Percentiles rank a stretch among this genome's conserved stretches.
Evolutionary conservation across 2,113 vertebrate genomes (phyloP).

Genomic region (Callospermophilus lateralis): DNA sequence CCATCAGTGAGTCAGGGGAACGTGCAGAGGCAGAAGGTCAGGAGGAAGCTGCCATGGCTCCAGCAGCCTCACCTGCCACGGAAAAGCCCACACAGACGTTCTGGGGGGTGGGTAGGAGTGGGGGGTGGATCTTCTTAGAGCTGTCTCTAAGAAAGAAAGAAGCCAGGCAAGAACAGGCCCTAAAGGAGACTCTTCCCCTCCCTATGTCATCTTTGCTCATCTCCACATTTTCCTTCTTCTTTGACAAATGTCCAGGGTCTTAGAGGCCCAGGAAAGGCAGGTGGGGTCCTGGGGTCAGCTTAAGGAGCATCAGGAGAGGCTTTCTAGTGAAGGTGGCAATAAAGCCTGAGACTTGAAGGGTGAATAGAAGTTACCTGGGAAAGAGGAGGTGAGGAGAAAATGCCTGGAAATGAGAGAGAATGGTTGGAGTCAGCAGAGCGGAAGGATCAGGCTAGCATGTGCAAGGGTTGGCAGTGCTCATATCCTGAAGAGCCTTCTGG

Average conservation of each 20-base stretch:
- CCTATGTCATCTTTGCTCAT: neutral
- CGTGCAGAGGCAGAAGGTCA: slow-evolving; percentile 79
- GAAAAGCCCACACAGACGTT: neutral
- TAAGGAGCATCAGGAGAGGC: neutral
- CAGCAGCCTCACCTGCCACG: neutral
- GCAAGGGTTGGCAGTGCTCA: neutral
- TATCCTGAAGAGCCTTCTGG: neutral
- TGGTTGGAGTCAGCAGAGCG: neutral
- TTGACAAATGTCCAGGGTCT: neutral
- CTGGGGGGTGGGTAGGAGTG: neutral
- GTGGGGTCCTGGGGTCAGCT: neutral
- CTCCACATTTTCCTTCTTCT: neutral
- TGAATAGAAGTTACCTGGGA: neutral
- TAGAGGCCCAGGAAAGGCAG: neutral
- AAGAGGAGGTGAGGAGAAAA: neutral
- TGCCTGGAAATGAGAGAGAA: neutral
- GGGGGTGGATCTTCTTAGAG: neutral
- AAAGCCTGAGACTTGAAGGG: slow-evolving; percentile 11
- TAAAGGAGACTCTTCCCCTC: too few species aligned
- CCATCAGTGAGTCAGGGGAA: slow-evolving; percentile 80
- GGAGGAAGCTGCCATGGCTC: slow-evolving; percentile 59
- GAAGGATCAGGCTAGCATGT: neutral
- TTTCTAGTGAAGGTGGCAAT: neutral
- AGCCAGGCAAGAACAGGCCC: neutral
- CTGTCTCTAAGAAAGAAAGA: neutral